Conservation (phyloP, 2,888 invertebrate genomes). For the Coleophora deauratella region DNA sequence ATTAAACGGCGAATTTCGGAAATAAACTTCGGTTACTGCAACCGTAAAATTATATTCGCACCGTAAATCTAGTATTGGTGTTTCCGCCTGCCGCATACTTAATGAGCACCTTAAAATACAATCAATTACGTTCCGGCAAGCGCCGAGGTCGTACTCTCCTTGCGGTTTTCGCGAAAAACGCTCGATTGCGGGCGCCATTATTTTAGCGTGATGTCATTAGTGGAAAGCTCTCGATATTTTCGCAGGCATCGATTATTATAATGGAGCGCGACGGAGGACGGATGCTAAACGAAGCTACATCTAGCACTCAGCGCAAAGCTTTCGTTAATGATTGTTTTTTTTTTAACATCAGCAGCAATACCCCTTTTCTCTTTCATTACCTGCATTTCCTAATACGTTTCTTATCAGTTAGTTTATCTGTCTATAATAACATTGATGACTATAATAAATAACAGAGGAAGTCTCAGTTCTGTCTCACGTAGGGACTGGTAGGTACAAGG, state of each 20-base stretch:
- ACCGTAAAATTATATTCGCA: conserved; percentile 42
- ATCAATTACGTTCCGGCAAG: conserved; percentile 7
- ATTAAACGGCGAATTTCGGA: conserved; percentile 56
- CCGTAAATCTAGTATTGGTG: conserved; percentile 5
- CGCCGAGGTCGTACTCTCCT: conserved; percentile 4
- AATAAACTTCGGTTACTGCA: conserved; percentile 49
- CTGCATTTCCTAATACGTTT: too few species aligned
- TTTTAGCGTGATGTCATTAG: conserved; percentile 67
- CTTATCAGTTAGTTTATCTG: too few species aligned
- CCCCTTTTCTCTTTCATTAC: too few species aligned
- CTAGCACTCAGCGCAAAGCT: conserved; percentile 11
- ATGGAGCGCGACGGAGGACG: conserved; percentile 53
- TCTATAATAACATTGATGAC: too few species aligned
- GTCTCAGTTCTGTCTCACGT: too few species aligned
- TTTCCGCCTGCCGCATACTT: conserved; percentile 6
- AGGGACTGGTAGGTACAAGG: not conserved
- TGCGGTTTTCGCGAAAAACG: conserved; percentile 1
- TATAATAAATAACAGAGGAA: too few species aligned
- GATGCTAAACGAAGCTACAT: conserved; percentile 40
- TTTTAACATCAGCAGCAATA: too few species aligned
- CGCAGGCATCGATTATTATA: conserved; percentile 69
- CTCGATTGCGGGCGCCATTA: conserved; percentile 19
- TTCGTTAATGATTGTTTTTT: too few species aligned
- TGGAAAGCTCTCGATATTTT: conserved; percentile 69
- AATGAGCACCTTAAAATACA: conserved; percentile 7